Percentiles rank a stretch among this genome's conserved stretches.
Evolutionary conservation across 2,797 vertebrate species (phyloP).

Genomic region (Varecia variegata): DNA sequence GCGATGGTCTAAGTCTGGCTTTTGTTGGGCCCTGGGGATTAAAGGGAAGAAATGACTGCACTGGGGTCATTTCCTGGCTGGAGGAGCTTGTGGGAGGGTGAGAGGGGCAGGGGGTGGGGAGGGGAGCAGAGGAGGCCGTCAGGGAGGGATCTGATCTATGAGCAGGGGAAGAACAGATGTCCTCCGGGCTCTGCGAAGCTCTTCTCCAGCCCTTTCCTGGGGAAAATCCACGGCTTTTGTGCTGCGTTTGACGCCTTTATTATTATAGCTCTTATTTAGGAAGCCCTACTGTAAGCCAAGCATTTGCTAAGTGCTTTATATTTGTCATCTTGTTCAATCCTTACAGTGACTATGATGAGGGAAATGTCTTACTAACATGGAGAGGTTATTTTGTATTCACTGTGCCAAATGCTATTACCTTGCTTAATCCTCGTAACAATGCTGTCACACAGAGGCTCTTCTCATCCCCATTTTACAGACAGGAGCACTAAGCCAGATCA

Average conservation of each 20-base stretch:
- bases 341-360: background rate
- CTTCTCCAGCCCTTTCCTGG: background rate
- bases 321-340: background rate
- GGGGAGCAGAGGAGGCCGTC: background rate
- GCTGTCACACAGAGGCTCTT: background rate
- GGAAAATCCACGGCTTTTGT: background rate
- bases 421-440: background rate
- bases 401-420: background rate
- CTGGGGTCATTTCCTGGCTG: background rate
- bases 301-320: background rate
- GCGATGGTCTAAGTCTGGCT: background rate
- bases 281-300: background rate
- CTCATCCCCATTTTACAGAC: background rate
- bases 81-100: background rate
- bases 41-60: background rate
- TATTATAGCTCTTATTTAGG: background rate
- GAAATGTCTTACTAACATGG: background rate
- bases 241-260: background rate
- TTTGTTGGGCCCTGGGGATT: background rate
- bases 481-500: background rate
- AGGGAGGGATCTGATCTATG: background rate
- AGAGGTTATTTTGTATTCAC: background rate
- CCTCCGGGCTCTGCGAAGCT: background rate
- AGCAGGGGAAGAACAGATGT: background rate
- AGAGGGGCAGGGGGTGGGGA: rapidly evolving